These are phyloP conservation scores for Hetaerina americana DNA, from an alignment of 1,140 invertebrate species.

Conservation along the genomic window DNA sequence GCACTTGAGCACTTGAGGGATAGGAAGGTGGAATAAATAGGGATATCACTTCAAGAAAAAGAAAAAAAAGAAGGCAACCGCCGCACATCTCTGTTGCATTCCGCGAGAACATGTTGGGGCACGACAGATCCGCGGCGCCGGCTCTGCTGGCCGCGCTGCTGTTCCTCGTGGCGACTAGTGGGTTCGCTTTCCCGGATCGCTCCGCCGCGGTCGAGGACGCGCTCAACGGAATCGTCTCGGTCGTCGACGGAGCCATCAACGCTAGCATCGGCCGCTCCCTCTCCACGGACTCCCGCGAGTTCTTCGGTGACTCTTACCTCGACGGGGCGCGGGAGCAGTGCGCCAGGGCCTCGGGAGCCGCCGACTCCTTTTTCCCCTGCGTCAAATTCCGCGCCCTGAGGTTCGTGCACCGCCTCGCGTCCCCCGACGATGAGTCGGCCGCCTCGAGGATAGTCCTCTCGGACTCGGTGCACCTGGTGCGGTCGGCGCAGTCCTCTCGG, in stretches of 20 bases:
- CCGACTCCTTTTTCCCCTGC: neutral
- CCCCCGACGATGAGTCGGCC: neutral
- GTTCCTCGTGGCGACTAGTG: neutral
- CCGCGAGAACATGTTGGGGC: neutral
- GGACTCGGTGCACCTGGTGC: neutral
- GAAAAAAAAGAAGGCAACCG: too few species aligned
- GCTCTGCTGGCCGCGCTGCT: neutral
- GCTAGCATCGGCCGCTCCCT: conserved; percentile 2
- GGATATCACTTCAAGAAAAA: too few species aligned
- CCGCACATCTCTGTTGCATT: neutral
- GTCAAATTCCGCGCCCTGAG: neutral
- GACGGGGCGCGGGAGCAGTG: neutral
- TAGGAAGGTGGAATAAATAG: too few species aligned
- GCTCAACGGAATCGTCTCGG: neutral
- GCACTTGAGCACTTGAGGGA: too few species aligned
- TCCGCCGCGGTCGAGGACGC: neutral
- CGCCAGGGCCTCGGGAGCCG: neutral
- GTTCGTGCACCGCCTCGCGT: neutral
- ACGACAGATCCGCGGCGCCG: neutral
- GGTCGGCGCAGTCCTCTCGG: neutral
- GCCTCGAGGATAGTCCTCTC: neutral
- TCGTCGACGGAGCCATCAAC: neutral
- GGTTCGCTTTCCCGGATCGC: neutral
- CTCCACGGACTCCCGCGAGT: neutral
- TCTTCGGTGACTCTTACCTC: neutral